A percentile compares a stretch with the other conserved stretches of the same genome.
Evolutionary conservation across 2,888 invertebrate species (phyloP).

Genomic region (Polyommatus icarus): DNA sequence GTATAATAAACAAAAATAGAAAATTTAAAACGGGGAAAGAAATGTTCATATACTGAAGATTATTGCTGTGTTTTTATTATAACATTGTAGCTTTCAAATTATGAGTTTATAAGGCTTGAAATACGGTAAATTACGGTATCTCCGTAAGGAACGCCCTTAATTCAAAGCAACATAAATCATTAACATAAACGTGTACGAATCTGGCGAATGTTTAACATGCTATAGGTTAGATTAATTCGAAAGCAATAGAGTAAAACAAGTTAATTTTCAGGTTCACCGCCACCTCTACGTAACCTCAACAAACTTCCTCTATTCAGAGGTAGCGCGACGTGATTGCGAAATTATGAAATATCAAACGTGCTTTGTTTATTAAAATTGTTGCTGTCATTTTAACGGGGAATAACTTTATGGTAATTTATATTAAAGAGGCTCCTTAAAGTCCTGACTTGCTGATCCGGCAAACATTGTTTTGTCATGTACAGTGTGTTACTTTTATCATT

Average conservation of each 20-base stretch:
- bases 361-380: background rate
- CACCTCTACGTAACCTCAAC: conserved; percentile 70
- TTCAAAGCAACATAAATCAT: conserved; percentile 18
- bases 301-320: conserved; percentile 52
- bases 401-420: background rate
- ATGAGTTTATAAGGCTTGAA: too few relatives aligned
- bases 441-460: too few relatives aligned
- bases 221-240: conserved; percentile 64
- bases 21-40: too few relatives aligned
- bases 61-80: too few relatives aligned
- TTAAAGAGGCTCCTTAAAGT: too few relatives aligned
- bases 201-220: conserved; percentile 12
- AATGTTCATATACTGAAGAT: too few relatives aligned
- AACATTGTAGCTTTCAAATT: too few relatives aligned
- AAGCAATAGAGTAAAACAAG: conserved; percentile 75
- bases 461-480: too few relatives aligned
- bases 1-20: too few relatives aligned
- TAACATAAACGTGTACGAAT: conserved; percentile 36
- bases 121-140: too few relatives aligned
- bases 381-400: background rate
- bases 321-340: background rate
- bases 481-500: too few relatives aligned
- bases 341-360: conserved; percentile 16
- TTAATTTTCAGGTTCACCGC: conserved; percentile 77
- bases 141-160: too few relatives aligned